phyloP scores from a whole-genome alignment of 2,888 invertebrate species.

The Cheiracanthium punctorium region DNA sequence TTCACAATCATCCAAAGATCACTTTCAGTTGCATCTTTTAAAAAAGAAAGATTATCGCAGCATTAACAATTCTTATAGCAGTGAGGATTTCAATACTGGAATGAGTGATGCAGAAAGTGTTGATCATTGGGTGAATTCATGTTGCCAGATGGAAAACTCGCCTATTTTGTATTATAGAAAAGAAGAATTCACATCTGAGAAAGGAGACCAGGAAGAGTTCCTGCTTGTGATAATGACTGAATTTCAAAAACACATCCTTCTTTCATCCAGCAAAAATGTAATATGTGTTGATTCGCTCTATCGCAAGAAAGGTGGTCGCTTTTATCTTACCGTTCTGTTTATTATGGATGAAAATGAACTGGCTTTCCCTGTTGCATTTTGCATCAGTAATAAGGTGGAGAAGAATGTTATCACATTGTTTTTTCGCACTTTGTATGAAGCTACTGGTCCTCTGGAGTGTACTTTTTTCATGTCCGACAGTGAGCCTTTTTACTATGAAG shows the following conservation, averaged over 20 bases:
- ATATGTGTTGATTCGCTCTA: slow-evolving; percentile 31
- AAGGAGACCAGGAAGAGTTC: slow-evolving; percentile 41
- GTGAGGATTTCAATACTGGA: slow-evolving; percentile 28
- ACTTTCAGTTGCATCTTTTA: slow-evolving; percentile 33
- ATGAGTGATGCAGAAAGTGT: slow-evolving; percentile 50
- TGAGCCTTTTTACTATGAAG: slow-evolving; percentile 29
- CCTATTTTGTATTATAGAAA: slow-evolving; percentile 36
- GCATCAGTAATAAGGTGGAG: slow-evolving; percentile 52
- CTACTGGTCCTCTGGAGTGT: slow-evolving; percentile 32
- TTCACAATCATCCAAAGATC: slow-evolving; percentile 31
- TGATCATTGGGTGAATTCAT: slow-evolving; percentile 33
- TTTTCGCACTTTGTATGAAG: slow-evolving; percentile 18
- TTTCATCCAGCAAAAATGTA: slow-evolving; percentile 32
- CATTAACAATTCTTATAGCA: slow-evolving; percentile 33
- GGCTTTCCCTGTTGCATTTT: slow-evolving; percentile 57
- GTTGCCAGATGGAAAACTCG: slow-evolving; percentile 49
- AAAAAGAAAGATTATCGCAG: slow-evolving; percentile 36
- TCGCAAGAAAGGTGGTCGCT: slow-evolving; percentile 38
- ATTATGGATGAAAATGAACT: slow-evolving; percentile 48
- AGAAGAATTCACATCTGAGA: background rate
- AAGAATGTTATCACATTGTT: slow-evolving; percentile 36
- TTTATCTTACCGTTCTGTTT: slow-evolving; percentile 37
- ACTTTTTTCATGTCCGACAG: slow-evolving; percentile 50
- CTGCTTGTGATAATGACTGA: slow-evolving; percentile 54
- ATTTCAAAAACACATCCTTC: slow-evolving; percentile 51